Conservation (phyloP, 2,888 invertebrate genomes). For the Apocheima hispidaria region DNA sequence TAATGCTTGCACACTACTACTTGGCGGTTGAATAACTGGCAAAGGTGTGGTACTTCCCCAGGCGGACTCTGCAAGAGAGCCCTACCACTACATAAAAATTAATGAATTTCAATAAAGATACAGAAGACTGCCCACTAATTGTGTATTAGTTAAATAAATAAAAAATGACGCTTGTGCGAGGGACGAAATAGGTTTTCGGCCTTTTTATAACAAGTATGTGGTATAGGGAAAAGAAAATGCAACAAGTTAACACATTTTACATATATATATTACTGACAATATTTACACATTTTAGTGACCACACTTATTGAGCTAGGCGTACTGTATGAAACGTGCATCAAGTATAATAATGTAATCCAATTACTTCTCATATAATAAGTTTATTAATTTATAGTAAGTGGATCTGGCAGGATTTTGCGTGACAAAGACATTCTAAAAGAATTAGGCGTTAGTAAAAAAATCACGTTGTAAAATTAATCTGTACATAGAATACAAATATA, state of each 20-base stretch:
- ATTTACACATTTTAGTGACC: conserved; percentile 85
- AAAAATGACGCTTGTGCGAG: too few relatives aligned
- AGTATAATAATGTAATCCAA: conserved; percentile 77
- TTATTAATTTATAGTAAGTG: conserved; percentile 59
- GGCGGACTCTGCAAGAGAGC: too few relatives aligned
- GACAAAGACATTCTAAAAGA: conserved; percentile 77
- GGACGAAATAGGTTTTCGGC: too few relatives aligned
- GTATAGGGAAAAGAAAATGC: conserved; percentile 32
- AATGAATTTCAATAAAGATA: too few relatives aligned
- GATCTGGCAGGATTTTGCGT: conserved; percentile 83
- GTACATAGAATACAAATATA: conserved; percentile 69
- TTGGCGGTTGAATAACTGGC: too few relatives aligned
- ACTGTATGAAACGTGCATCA: conserved; percentile 84
- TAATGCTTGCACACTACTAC: too few relatives aligned
- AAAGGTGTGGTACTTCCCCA: too few relatives aligned
- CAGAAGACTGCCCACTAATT: too few relatives aligned
- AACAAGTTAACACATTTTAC: conserved; percentile 81
- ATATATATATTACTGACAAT: conserved; percentile 85
- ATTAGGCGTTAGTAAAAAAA: conserved; percentile 56
- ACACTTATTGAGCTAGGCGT: conserved; percentile 85
- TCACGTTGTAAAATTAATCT: conserved; percentile 59
- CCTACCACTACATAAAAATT: too few relatives aligned
- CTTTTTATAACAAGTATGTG: too few relatives aligned
- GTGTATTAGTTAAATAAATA: too few relatives aligned
- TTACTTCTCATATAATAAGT: conserved; percentile 75